A percentile compares a stretch with the other conserved stretches of the same genome.
Conservation (phyloP, 1,140 invertebrate genomes). For the Drosophila guanche region DNA sequence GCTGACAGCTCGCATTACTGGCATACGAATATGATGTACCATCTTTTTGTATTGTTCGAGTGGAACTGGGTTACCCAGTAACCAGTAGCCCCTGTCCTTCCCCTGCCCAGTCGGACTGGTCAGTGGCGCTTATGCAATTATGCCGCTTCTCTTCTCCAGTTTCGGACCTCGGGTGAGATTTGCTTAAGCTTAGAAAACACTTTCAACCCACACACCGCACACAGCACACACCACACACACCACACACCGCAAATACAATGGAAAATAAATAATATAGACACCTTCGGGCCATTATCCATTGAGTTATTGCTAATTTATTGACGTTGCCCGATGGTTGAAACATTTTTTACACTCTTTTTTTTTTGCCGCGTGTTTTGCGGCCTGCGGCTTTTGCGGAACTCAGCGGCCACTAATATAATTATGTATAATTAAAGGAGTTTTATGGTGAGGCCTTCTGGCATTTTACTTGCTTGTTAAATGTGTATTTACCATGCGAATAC, state of each 20-base stretch:
- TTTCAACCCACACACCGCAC: constrained; percentile 57
- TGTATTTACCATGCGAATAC: constrained; percentile 52
- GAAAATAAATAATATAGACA: constrained; percentile 63
- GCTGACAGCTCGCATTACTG: constrained; percentile 72
- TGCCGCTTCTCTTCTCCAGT: constrained; percentile 25
- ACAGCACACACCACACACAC: constrained; percentile 4
- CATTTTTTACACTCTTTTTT: constrained; percentile 62
- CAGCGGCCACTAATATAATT: constrained; percentile 54
- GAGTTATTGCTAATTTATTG: constrained; percentile 78
- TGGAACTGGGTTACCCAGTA: constrained; percentile 76
- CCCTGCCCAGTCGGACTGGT: constrained; percentile 31
- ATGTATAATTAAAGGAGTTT: constrained; percentile 65
- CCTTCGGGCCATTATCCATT: constrained; percentile 55
- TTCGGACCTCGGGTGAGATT: constrained; percentile 27
- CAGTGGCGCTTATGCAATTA: constrained; percentile 63
- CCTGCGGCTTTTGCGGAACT: constrained; percentile 57
- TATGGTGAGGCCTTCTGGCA: constrained; percentile 53
- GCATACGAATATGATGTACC: constrained; percentile 62
- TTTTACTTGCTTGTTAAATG: constrained; percentile 64
- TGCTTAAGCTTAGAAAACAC: constrained; percentile 52
- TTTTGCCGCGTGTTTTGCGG: constrained; percentile 40
- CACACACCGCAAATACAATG: constrained; percentile 3
- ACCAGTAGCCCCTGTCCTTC: neutral
- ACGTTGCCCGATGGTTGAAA: constrained; percentile 67
- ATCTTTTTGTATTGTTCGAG: constrained; percentile 47